Conservation (phyloP, 2,888 invertebrate species). For the Apotomis capreana region DNA sequence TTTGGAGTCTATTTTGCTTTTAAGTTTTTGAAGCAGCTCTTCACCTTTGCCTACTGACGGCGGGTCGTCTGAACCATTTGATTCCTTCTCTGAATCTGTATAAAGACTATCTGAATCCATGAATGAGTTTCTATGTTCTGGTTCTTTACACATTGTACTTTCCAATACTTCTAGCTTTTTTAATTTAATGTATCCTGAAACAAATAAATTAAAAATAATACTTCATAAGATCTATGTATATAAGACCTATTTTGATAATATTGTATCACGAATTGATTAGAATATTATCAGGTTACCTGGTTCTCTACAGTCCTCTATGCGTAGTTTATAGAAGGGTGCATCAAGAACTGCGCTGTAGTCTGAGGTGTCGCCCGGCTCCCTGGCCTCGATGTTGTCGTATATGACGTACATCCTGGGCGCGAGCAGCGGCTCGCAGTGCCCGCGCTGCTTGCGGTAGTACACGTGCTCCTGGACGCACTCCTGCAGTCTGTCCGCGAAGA, state of each 20-base stretch:
- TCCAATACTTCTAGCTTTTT: conserved; percentile 80
- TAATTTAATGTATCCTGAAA: conserved; percentile 84
- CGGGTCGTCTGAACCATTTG: conserved; percentile 68
- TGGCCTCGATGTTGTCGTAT: conserved; percentile 89
- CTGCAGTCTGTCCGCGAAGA: conserved; percentile 88
- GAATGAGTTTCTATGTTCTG: conserved; percentile 49
- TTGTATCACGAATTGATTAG: neutral
- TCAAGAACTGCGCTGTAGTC: conserved; percentile 84
- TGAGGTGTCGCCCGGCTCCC: conserved; percentile 84
- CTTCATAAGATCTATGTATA: neutral
- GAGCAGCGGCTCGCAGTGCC: conserved; percentile 81
- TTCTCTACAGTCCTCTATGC: conserved; percentile 81
- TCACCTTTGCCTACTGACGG: conserved; percentile 59
- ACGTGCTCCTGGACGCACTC: conserved; percentile 86
- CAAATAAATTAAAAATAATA: conserved; percentile 36
- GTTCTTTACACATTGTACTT: conserved; percentile 68
- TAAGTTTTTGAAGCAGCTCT: conserved; percentile 60
- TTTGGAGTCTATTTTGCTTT: conserved; percentile 53
- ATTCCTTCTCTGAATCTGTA: conserved; percentile 77
- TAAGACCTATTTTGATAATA: no score
- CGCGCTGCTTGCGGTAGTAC: conserved; percentile 71
- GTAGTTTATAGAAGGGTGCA: conserved; percentile 85
- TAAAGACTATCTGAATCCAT: conserved; percentile 67
- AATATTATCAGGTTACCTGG: conserved; percentile 56
- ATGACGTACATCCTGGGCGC: conserved; percentile 86